These are phyloP conservation scores for Coenobita brevimanus DNA, from an alignment of 1,140 invertebrate genomes.

Conservation along the genomic window DNA sequence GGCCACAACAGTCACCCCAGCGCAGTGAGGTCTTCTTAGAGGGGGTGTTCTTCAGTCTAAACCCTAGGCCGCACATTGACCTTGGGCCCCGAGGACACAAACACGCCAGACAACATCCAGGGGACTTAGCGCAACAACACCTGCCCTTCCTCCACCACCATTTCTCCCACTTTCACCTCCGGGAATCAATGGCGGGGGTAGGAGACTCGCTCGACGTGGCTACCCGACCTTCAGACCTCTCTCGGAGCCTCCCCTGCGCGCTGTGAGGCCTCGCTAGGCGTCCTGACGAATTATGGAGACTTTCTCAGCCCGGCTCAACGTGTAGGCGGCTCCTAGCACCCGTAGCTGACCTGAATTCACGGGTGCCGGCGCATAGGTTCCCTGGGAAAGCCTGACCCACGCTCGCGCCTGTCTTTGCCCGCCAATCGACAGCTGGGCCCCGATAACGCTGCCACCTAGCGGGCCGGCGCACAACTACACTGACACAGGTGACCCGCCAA, in stretches of 20 bases:
- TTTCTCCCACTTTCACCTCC: background rate
- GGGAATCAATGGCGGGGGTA: too few relatives aligned
- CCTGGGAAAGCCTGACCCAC: conserved; percentile 47
- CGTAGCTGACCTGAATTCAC: conserved; percentile 36
- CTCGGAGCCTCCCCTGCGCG: background rate
- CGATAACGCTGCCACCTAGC: conserved; percentile 65
- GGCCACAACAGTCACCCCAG: conserved; percentile 90
- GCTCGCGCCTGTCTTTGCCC: conserved; percentile 63
- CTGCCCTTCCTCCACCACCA: background rate
- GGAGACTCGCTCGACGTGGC: too few relatives aligned
- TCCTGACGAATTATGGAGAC: background rate
- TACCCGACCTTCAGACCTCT: background rate
- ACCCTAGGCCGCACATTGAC: conserved; percentile 90
- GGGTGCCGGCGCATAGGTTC: conserved; percentile 42
- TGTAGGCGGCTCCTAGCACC: background rate
- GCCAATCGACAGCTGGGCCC: conserved; percentile 57
- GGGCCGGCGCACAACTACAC: conserved; percentile 47
- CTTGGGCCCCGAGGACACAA: conserved; percentile 53
- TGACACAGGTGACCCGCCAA: conserved; percentile 62
- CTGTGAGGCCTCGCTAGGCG: background rate
- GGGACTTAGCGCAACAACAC: background rate
- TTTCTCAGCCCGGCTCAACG: background rate
- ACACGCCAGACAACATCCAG: conserved; percentile 52
- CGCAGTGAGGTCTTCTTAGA: conserved; percentile 94
- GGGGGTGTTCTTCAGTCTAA: conserved; percentile 95